Evolutionary conservation across 2,113 vertebrate genomes (phyloP), one percentile per base, ranked within the genome.

Genomic region (Taurulus bubalis): DNA sequence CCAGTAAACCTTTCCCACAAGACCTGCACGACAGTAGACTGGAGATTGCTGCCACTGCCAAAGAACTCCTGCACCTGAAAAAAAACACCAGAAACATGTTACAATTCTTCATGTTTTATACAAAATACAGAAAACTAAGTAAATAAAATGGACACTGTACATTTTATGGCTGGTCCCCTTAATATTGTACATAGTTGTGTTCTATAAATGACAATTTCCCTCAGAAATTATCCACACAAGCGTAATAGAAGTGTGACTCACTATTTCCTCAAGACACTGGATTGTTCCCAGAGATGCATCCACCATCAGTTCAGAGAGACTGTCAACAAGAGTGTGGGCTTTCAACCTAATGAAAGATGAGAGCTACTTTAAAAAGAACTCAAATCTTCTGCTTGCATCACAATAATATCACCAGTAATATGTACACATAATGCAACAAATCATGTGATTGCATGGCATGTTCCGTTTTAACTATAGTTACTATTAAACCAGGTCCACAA

Each of bases 221-320:
- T 68, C 20, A 62, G 22, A 80, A 72, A 70, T 63, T 2, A 77
- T 15, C 10, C 22, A 67, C 7, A 22, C 22, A 0, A 70, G 20
- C 51, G 16, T 20, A 63, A 77, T 28, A 49, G 36, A 22, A 70
- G n/a, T 68, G 69, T 30, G 32, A 96, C 97, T 97, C 90, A 99
- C 98, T 81, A 99, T 98, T 95, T 99, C 97, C 85, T 97, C 98
- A 49, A 99, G 96, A 93, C 97, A 99, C 72, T 97, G 95, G 85
- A 98, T 93, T 0, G 94, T 96, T 87, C 95, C 97, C 63, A 96
- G 83, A 0, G 97, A 97, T 0, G 96, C 95, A 76, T 99, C 96
- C 53, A 97, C 92, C 91, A 98, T 95, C 80, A 99, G 91, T 79
- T 97, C 94, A 24, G 95, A 97, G 40, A 99, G 94, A 86, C 94